Conservation (phyloP, 2,888 invertebrate genomes). For the Caenorhabditis sp. region DNA sequence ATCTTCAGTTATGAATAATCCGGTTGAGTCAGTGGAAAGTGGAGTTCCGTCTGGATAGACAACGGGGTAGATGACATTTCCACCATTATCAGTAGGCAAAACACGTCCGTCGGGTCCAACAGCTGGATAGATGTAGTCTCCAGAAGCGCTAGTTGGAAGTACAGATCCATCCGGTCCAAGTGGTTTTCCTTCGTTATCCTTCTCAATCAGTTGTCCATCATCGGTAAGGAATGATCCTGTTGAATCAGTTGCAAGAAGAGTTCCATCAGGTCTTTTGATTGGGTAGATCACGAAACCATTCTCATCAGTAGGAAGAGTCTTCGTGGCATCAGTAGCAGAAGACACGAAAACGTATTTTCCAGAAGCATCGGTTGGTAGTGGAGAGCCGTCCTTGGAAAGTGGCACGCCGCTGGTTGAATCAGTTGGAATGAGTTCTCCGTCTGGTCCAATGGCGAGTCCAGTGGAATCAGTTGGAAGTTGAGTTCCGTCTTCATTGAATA, state of each 20-base stretch:
- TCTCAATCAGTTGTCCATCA: constrained; percentile 61
- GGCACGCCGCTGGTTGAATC: too few relatives aligned
- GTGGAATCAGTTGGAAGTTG: too few relatives aligned
- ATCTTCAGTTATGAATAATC: too few relatives aligned
- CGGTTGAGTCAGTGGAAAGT: constrained; percentile 52
- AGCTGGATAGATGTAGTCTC: constrained; percentile 64
- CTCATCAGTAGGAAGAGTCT: constrained; percentile 60
- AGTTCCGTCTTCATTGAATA: too few relatives aligned
- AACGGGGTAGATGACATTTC: constrained; percentile 50
- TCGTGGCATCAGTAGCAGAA: constrained; percentile 36
- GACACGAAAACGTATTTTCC: too few relatives aligned
- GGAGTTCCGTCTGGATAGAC: constrained; percentile 55
- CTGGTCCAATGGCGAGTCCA: constrained; percentile 74
- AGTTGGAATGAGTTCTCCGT: constrained; percentile 69
- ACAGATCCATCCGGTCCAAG: constrained; percentile 68
- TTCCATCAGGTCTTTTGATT: constrained; percentile 59
- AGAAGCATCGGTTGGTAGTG: too few relatives aligned
- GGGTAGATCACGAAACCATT: constrained; percentile 59
- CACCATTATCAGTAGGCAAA: constrained; percentile 57
- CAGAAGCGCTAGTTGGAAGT: constrained; percentile 64
- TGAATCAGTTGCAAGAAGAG: constrained; percentile 61
- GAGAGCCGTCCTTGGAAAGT: too few relatives aligned
- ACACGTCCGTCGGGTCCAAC: constrained; percentile 56
- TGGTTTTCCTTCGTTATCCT: constrained; percentile 68
- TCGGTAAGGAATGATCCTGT: constrained; percentile 46